phyloP scores from a whole-genome alignment of 1,140 invertebrate genomes.

The Calephelis virginiensis region DNA sequence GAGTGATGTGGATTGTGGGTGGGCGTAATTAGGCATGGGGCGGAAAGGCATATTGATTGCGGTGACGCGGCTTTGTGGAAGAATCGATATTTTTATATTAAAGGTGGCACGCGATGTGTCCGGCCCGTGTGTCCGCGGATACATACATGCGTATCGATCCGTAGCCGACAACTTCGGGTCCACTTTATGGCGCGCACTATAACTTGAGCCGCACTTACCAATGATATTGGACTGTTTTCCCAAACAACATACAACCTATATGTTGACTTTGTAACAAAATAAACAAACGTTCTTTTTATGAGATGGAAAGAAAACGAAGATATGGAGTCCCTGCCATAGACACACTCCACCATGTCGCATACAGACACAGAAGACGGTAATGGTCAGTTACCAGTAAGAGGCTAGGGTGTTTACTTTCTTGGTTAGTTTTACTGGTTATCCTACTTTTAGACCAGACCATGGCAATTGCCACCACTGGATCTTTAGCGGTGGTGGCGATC shows the following conservation, averaged over 20 bases:
- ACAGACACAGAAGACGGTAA: no score
- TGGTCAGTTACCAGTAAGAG: no score
- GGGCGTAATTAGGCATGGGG: conserved; percentile 75
- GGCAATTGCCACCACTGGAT: no score
- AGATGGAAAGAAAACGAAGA: no score
- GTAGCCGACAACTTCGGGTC: conserved; percentile 56
- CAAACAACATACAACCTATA: neutral
- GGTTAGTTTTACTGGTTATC: no score
- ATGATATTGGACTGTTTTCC: conserved; percentile 26
- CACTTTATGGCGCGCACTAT: conserved; percentile 62
- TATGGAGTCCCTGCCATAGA: no score
- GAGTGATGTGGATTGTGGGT: conserved; percentile 71
- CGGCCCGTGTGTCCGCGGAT: conserved; percentile 58
- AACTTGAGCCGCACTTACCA: conserved; percentile 53
- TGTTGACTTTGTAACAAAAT: no score
- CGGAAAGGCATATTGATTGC: conserved; percentile 77
- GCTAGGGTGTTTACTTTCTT: no score
- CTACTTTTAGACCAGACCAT: no score
- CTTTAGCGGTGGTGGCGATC: no score
- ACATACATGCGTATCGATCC: conserved; percentile 69
- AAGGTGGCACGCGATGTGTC: conserved; percentile 73
- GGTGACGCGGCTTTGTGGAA: conserved; percentile 74
- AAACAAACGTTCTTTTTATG: no score
- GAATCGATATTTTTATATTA: conserved; percentile 78
- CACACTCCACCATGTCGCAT: no score